phyloP scores from a whole-genome alignment of 2,113 vertebrate species.

The Ramphastos sulfuratus region DNA sequence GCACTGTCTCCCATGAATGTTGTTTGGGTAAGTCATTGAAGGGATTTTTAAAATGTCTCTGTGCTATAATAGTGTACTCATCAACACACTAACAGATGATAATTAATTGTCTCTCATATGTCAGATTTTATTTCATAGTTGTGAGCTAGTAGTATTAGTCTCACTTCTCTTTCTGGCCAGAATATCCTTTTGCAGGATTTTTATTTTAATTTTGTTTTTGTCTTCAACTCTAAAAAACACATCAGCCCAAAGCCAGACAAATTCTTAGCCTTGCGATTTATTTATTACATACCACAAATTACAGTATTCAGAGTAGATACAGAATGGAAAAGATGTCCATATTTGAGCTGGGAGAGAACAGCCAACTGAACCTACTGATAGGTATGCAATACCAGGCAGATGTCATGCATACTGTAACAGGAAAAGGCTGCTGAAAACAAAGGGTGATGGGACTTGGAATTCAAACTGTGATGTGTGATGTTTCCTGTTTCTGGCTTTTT shows the following conservation, averaged over 20 bases:
- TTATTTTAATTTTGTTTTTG: neutral
- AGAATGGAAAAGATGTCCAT: neutral
- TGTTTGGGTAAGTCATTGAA: neutral
- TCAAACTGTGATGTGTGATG: too few species aligned
- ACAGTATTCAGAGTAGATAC: neutral
- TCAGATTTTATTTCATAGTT: neutral
- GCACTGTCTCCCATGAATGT: neutral
- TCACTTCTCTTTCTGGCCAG: neutral
- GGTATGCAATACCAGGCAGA: too few species aligned
- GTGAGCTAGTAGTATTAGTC: neutral
- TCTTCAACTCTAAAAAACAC: neutral
- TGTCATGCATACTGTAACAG: too few species aligned
- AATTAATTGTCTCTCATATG: neutral
- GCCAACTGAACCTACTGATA: too few species aligned
- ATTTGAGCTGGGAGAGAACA: too few species aligned
- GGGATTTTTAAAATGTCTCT: neutral
- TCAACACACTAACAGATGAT: neutral
- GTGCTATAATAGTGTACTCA: neutral
- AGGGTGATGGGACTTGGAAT: too few species aligned
- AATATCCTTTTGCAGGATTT: neutral
- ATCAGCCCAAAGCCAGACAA: neutral
- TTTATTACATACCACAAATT: neutral
- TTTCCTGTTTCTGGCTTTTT: too few species aligned
- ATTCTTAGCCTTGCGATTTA: neutral
- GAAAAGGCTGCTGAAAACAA: too few species aligned